Conservation (phyloP, 2,113 vertebrate genomes). For the Lethenteron reissneri region DNA sequence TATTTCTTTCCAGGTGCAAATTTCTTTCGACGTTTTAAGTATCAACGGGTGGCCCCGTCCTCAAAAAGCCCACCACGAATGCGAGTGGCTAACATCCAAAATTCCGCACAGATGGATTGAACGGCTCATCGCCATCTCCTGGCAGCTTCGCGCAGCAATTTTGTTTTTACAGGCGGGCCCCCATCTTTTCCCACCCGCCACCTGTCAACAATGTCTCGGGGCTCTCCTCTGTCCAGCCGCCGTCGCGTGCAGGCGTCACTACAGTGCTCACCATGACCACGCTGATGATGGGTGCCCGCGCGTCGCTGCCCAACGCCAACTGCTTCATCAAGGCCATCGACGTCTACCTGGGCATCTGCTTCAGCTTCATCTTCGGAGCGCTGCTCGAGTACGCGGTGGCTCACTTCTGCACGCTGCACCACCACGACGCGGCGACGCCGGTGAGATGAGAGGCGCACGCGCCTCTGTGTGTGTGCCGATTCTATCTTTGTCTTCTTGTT, state of each 20-base stretch:
- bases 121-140: no score
- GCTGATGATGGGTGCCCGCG: conserved; percentile 61
- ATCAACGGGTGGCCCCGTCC: no score
- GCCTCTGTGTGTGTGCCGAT: not conserved
- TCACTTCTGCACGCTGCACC: conserved; percentile 50
- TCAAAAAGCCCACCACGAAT: no score
- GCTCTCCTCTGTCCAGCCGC: no score
- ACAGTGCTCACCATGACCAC: conserved; percentile 68
- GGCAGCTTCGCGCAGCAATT: no score
- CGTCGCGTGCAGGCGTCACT: conserved; percentile 33
- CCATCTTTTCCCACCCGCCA: no score
- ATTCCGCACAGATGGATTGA: no score
- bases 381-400: conserved; percentile 58
- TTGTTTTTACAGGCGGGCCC: no score
- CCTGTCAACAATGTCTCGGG: no score
- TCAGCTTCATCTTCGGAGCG: conserved; percentile 65
- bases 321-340: conserved; percentile 72
- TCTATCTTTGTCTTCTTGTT: conserved; percentile 9
- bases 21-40: no score
- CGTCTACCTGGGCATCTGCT: conserved; percentile 60
- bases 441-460: conserved; percentile 15
- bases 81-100: no score
- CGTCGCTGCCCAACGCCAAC: conserved; percentile 56
- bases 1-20: no score
- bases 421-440: conserved; percentile 17